Evolutionary conservation across 1,140 invertebrate species (phyloP).

Genomic region (Drosophila guanche): DNA sequence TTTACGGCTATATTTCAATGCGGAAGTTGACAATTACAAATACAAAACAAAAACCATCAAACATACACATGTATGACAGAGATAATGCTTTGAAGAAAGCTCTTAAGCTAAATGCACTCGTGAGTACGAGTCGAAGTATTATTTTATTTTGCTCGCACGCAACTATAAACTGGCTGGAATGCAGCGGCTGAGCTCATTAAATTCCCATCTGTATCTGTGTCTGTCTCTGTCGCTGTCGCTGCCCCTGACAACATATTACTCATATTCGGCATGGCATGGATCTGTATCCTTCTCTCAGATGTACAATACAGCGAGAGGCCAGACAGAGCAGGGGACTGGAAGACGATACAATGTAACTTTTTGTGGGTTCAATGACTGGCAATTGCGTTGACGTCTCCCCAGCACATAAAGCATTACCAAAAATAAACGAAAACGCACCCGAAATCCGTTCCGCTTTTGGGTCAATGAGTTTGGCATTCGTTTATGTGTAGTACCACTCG

Average conservation of each 20-base stretch:
- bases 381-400: slow-evolving; percentile 22
- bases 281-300: slow-evolving; percentile 25
- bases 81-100: slow-evolving; percentile 38
- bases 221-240: slow-evolving; percentile 16
- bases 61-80: not conserved
- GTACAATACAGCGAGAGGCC: slow-evolving; percentile 11
- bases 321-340: too few species aligned
- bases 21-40: slow-evolving; percentile 46
- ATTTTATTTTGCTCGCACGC: slow-evolving; percentile 10
- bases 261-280: slow-evolving; percentile 17
- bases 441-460: slow-evolving; percentile 31
- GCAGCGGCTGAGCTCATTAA: slow-evolving; percentile 33
- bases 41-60: slow-evolving; percentile 25
- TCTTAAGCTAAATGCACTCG: slow-evolving; percentile 15
- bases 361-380: slow-evolving; percentile 52
- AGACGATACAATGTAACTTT: slow-evolving; percentile 36
- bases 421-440: slow-evolving; percentile 27
- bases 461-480: slow-evolving; percentile 37
- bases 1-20: slow-evolving; percentile 41
- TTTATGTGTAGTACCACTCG: not conserved
- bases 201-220: slow-evolving; percentile 44
- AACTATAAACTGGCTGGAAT: slow-evolving; percentile 33
- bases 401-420: slow-evolving; percentile 48
- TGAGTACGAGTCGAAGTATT: not conserved
- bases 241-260: slow-evolving; percentile 33